Percentiles rank a stretch among this genome's conserved stretches.
These are phyloP conservation scores for Drosophila vallismaia DNA, from an alignment of 2,888 invertebrate genomes.

Conservation along the genomic window DNA sequence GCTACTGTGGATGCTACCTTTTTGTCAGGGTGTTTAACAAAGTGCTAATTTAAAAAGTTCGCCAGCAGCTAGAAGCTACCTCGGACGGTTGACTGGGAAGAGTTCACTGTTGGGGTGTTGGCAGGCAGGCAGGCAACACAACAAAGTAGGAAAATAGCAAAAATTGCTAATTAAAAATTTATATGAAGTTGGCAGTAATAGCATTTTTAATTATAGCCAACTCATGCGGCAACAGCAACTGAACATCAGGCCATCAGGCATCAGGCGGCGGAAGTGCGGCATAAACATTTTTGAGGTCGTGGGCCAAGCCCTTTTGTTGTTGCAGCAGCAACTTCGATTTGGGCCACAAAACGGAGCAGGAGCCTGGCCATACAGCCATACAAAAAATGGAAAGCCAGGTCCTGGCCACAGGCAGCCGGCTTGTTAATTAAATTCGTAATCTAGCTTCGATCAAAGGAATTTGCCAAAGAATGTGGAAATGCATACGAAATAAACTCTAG, in stretches of 20 bases:
- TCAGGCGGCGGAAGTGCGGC: slow-evolving; percentile 67
- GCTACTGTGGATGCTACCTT: slow-evolving; percentile 68
- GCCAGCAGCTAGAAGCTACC: slow-evolving; percentile 46
- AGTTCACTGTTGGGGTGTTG: slow-evolving; percentile 28
- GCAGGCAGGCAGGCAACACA: slow-evolving; percentile 17
- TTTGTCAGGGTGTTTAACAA: slow-evolving; percentile 80
- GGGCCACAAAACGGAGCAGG: slow-evolving; percentile 22
- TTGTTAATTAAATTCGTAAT: slow-evolving; percentile 43
- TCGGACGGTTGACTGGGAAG: slow-evolving; percentile 29
- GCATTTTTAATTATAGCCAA: slow-evolving; percentile 82
- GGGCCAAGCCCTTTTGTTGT: slow-evolving; percentile 69
- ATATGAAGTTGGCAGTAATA: slow-evolving; percentile 83
- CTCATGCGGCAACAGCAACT: slow-evolving; percentile 61
- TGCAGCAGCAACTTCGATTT: slow-evolving; percentile 43
- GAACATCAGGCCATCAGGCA: slow-evolving; percentile 43
- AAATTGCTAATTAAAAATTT: slow-evolving; percentile 83
- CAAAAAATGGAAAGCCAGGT: slow-evolving; percentile 8
- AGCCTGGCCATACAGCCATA: background rate
- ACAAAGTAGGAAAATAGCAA: slow-evolving; percentile 82
- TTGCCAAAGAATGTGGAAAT: slow-evolving; percentile 22
- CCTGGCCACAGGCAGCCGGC: slow-evolving; percentile 17
- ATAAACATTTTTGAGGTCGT: slow-evolving; percentile 75
- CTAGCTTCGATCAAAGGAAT: slow-evolving; percentile 26
- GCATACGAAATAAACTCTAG: slow-evolving; percentile 23
- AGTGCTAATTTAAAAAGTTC: slow-evolving; percentile 83